Evolutionary conservation across 53 echinoderm and acorn worm genomes (phyloP).

Genomic region (Paracentrotus lividus): DNA sequence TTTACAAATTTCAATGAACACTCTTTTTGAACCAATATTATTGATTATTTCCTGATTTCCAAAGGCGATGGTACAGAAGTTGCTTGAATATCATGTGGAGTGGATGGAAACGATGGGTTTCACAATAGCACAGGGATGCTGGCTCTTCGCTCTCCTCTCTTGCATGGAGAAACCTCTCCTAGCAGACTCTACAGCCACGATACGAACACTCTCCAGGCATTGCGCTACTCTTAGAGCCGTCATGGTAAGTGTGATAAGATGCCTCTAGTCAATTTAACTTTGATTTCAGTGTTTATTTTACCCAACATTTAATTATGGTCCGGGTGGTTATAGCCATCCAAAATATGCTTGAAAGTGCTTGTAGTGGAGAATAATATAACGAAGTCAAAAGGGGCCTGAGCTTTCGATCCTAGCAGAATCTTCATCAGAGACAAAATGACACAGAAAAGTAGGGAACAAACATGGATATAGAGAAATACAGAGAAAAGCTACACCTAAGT

Average conservation of each 20-base stretch:
- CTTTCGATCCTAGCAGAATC: too few relatives aligned
- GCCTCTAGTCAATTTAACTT: too few relatives aligned
- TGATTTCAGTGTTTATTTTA: too few relatives aligned
- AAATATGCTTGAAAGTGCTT: not conserved
- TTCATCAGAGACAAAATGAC: too few relatives aligned
- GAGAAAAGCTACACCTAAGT: too few relatives aligned
- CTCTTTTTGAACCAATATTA: not conserved
- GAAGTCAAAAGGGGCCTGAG: too few relatives aligned
- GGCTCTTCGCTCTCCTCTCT: constrained; percentile 91
- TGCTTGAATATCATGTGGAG: constrained; percentile 90
- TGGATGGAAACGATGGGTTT: constrained; percentile 93
- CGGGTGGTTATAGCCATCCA: too few relatives aligned
- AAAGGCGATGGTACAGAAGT: constrained; percentile 85
- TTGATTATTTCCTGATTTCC: not conserved
- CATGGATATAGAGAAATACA: too few relatives aligned
- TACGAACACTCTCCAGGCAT: constrained; percentile 87
- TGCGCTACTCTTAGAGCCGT: constrained; percentile 87
- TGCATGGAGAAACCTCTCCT: constrained; percentile 93
- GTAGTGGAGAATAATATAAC: not conserved
- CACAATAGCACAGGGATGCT: constrained; percentile 90
- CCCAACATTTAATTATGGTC: too few relatives aligned
- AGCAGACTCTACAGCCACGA: constrained; percentile 85
- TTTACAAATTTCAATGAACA: too few relatives aligned
- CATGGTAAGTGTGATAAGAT: constrained; percentile 76
- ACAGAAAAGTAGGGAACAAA: too few relatives aligned